Evolutionary conservation across 2,888 invertebrate species (phyloP).

Genomic region (Prosapia bicincta): DNA sequence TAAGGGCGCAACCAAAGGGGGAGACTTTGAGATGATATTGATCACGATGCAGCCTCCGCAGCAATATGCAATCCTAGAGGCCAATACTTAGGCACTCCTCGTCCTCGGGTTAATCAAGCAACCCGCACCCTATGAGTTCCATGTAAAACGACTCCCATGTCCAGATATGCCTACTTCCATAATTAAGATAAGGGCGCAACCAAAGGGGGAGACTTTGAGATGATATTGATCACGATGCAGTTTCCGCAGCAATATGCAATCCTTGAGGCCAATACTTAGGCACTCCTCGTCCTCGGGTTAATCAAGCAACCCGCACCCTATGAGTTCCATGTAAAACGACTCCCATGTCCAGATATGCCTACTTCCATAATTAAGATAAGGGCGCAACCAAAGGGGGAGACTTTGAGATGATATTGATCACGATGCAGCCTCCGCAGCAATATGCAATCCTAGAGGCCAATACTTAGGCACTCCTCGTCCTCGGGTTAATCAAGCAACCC

Average conservation of each 20-base stretch:
- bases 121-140: no score
- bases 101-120: background rate
- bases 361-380: background rate
- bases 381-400: conserved; percentile 2
- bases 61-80: background rate
- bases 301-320: no score
- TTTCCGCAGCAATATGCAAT: background rate
- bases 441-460: background rate
- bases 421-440: background rate
- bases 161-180: background rate
- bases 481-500: background rate
- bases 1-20: background rate
- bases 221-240: background rate
- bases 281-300: background rate
- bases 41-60: background rate
- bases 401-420: background rate
- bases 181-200: background rate
- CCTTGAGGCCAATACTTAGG: background rate
- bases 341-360: background rate
- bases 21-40: background rate
- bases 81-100: background rate
- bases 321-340: no score
- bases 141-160: no score
- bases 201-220: background rate
- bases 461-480: background rate